Percentiles rank a stretch among this genome's conserved stretches.
Evolutionary conservation across 2,113 vertebrate genomes (phyloP).

Genomic region (Cyprinus carpio): DNA sequence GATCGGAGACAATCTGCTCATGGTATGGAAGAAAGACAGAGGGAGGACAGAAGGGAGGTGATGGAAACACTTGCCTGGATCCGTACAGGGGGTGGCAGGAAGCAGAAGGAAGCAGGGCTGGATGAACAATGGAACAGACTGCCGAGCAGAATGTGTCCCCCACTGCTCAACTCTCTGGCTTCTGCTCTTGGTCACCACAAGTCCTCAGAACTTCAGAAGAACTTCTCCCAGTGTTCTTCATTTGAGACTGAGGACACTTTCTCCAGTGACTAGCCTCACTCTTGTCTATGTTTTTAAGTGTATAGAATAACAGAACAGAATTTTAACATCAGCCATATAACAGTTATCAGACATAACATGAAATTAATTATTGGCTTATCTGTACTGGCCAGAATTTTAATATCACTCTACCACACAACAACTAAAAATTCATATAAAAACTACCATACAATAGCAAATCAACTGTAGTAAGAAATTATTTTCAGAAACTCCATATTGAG

Average conservation of each 20-base stretch:
- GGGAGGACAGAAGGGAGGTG: conserved; percentile 43
- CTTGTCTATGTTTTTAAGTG: background rate
- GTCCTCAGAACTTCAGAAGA: conserved; percentile 30
- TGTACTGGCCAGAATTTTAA: too few relatives aligned
- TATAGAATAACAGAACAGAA: background rate
- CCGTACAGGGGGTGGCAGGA: conserved; percentile 30
- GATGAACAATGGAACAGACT: conserved; percentile 52
- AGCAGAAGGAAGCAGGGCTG: conserved; percentile 51
- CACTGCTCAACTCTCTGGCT: conserved; percentile 28
- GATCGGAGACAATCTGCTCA: conserved; percentile 40
- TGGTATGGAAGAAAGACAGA: conserved; percentile 46
- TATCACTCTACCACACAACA: background rate
- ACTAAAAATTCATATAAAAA: background rate
- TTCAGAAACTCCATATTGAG: background rate
- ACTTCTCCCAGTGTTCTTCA: background rate
- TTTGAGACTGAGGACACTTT: background rate
- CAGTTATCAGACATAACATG: background rate
- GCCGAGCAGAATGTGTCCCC: conserved; percentile 46
- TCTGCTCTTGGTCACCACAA: conserved; percentile 17
- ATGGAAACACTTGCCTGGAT: conserved; percentile 28
- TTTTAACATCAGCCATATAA: background rate
- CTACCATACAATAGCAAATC: background rate
- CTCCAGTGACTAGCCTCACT: background rate
- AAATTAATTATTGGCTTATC: background rate
- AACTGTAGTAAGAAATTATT: background rate